These are phyloP conservation scores for Napeogenes inachia DNA, from an alignment of 2,888 invertebrate genomes.

Conservation along the genomic window DNA sequence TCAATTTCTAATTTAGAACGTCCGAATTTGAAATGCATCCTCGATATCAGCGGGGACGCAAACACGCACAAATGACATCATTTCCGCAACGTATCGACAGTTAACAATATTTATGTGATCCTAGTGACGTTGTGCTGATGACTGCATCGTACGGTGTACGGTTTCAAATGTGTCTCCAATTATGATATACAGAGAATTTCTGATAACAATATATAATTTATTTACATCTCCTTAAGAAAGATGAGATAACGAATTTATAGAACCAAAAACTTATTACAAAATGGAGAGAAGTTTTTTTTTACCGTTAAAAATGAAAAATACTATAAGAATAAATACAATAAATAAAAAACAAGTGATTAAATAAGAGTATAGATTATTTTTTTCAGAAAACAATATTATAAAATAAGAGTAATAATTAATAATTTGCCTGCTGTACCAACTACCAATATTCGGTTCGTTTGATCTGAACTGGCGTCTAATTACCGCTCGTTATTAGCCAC, in stretches of 20 bases:
- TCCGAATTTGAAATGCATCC: conserved; percentile 26
- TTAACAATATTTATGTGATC: conserved; percentile 40
- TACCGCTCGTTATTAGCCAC: conserved; percentile 52
- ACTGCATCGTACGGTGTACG: conserved; percentile 22
- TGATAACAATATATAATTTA: no score
- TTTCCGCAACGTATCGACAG: conserved; percentile 34
- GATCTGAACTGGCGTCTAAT: conserved; percentile 53
- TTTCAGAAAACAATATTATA: no score
- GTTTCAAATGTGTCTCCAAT: no score
- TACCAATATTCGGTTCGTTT: conserved; percentile 35
- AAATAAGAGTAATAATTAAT: not conserved
- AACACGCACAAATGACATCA: conserved; percentile 32
- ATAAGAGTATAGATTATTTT: no score
- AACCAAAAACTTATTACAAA: no score
- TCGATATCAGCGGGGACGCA: conserved; percentile 22
- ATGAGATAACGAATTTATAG: no score
- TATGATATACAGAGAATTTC: no score
- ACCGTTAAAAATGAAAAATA: no score
- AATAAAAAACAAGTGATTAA: no score
- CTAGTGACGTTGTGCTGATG: conserved; percentile 33
- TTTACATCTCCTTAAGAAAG: no score
- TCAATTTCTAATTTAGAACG: conserved; percentile 32
- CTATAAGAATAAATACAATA: no score
- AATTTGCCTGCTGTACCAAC: not conserved
- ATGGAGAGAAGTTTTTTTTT: no score